Percentiles rank a stretch among this genome's conserved stretches.
Evolutionary conservation across 2,113 vertebrate species (phyloP).

Genomic region (Terrapene triunguis): DNA sequence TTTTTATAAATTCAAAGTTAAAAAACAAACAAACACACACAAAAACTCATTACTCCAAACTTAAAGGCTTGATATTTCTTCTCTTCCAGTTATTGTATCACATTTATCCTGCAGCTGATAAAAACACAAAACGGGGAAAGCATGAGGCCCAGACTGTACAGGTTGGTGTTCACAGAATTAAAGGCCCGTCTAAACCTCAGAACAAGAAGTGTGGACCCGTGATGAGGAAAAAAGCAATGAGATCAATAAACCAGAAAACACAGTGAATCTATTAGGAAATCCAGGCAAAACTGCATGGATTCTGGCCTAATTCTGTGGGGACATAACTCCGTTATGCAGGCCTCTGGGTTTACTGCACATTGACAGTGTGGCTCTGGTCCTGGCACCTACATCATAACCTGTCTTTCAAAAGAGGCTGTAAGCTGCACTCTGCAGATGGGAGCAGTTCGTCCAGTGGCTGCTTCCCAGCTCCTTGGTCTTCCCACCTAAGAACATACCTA

Average conservation of each 20-base stretch:
- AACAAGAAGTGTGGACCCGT: not conserved
- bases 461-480: not conserved
- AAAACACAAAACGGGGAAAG: not conserved
- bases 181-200: not conserved
- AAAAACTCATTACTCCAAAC: not conserved
- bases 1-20: not conserved
- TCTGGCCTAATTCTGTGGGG: not conserved
- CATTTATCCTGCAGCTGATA: not conserved
- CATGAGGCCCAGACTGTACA: not conserved
- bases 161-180: not conserved
- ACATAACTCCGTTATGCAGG: not conserved
- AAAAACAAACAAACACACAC: not conserved
- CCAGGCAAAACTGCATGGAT: not conserved
- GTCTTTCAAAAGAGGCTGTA: not conserved
- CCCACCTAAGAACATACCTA: not conserved
- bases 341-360: not conserved
- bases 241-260: not conserved
- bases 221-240: rapidly evolving
- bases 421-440: not conserved
- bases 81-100: not conserved
- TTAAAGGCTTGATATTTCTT: not conserved
- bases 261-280: not conserved
- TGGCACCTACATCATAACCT: not conserved
- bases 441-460: not conserved
- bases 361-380: not conserved